Evolutionary conservation across 2,888 invertebrate genomes (phyloP), one percentile per base, ranked within the genome.

Genomic region (Cephus sareptanus): DNA sequence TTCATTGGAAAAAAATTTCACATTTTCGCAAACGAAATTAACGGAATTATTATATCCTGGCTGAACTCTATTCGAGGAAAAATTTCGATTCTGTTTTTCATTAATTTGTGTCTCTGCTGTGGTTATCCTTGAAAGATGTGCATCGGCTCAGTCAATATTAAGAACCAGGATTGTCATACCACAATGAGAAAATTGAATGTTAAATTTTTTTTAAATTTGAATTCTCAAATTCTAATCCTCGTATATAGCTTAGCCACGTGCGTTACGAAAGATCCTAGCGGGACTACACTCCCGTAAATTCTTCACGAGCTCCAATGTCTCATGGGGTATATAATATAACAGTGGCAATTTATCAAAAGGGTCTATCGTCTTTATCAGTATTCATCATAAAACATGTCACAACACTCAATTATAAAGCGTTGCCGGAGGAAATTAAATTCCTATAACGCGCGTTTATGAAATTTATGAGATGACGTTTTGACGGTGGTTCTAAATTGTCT

Each of bases 301-400:
- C 11, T 15, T 6, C 71, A 33, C 2, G 71, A 71, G 71, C n/a
- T 71, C 30, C 33, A 33, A 31, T 71, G 71, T 71, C 71, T 33
- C 71, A 31, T 15, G 71, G 15, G 31, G 0, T 56, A 56, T 56
- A 56, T 23, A 71, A 71, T 71, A 71, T 31, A 30, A 31, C 84
- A 85, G 85, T 85, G 84, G 83, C 76, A 76, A 80, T 82, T 80
- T 83, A 87, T 84, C 87, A 87, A 88, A 89, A 87, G 87, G 87
- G 88, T 87, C 88, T 82, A 85, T 86, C 86, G 56, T 15, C 23
- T 9, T 56, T 56, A 56, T 56, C 56, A 23, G 23, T 56, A 56
- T 23, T 56, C 23, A 2, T 23, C 2, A 23, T 56, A 23, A 23
- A 23, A 23, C 23, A 23, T 6, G 9, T 23, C 56, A 9, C 23